These are phyloP conservation scores for Notarius quadriscutis DNA, from an alignment of 2,113 vertebrate species.

Conservation along the genomic window DNA sequence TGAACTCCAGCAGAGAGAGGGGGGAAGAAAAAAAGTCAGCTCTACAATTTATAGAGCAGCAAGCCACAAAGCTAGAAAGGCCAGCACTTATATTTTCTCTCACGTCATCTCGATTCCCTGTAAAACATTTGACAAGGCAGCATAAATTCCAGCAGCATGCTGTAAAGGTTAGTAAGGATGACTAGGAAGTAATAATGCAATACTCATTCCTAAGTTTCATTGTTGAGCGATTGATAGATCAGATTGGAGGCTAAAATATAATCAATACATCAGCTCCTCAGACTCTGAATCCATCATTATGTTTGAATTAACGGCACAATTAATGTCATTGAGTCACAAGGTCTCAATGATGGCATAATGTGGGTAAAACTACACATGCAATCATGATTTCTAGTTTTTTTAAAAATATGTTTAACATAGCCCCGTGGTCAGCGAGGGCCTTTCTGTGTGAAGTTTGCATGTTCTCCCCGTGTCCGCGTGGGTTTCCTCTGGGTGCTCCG, in stretches of 20 bases:
- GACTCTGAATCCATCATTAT: neutral
- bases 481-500: too few relatives aligned
- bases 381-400: too few relatives aligned
- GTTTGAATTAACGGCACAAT: neutral
- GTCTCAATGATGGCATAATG: neutral
- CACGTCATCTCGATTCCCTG: too few relatives aligned
- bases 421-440: too few relatives aligned
- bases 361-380: neutral
- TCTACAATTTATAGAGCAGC: conserved; percentile 16
- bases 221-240: neutral
- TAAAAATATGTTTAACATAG: too few relatives aligned
- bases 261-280: neutral
- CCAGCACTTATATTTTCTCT: conserved; percentile 5
- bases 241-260: neutral
- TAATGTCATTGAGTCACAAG: neutral
- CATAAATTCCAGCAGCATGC: neutral
- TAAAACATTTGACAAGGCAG: neutral
- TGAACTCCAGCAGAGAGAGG: conserved; percentile 23
- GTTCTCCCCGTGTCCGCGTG: too few relatives aligned
- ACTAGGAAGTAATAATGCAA: neutral
- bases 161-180: neutral
- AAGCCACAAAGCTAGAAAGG: conserved; percentile 13
- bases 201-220: neutral
- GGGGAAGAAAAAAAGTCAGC: neutral
- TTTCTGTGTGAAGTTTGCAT: too few relatives aligned